Evolutionary conservation across 2,888 invertebrate species (phyloP).

Genomic region (Ichneumoninae sp.): DNA sequence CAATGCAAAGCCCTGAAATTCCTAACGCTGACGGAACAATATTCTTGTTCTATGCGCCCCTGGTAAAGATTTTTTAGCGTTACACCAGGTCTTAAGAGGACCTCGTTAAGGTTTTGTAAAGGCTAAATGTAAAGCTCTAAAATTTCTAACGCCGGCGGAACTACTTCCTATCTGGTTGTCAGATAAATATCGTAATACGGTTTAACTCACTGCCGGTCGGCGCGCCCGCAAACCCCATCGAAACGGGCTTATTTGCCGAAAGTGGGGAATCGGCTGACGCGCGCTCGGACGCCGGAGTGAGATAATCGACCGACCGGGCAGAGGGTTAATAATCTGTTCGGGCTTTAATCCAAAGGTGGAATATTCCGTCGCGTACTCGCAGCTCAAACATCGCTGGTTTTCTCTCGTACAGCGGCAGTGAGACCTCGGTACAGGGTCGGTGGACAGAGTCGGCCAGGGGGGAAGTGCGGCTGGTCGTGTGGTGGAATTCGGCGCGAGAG

Average conservation of each 20-base stretch:
- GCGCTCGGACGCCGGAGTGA: neutral
- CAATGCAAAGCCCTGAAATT: no score
- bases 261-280: neutral
- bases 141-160: no score
- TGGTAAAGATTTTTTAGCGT: no score
- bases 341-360: neutral
- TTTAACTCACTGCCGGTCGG: neutral
- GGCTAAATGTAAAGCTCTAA: no score
- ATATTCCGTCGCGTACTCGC: slow-evolving; percentile 2
- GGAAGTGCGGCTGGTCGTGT: slow-evolving; percentile 25
- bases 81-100: no score
- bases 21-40: no score
- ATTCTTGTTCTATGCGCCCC: no score
- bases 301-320: neutral
- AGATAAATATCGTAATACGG: no score
- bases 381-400: neutral
- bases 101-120: no score
- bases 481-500: slow-evolving; percentile 50
- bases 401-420: neutral
- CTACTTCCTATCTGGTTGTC: no score
- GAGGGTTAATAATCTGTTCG: neutral
- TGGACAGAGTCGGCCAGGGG: neutral
- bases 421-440: neutral
- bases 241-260: neutral
- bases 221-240: neutral